phyloP scores from a whole-genome alignment of 2,888 invertebrate species.

The Drosophila bunnanda region DNA sequence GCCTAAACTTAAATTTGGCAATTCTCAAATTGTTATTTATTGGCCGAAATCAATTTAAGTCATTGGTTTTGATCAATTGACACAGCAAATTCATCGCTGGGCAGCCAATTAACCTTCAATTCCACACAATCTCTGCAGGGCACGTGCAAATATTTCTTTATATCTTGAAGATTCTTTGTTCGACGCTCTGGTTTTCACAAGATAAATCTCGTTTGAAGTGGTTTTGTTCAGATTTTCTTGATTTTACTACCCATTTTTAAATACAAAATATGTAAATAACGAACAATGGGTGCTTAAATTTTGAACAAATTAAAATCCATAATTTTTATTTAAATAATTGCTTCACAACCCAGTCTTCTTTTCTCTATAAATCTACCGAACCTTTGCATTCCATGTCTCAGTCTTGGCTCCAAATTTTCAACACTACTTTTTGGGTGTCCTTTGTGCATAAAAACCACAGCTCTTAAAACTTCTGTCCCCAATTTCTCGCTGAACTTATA shows the following conservation, averaged over 20 bases:
- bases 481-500: background rate
- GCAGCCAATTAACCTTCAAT: conserved; percentile 60
- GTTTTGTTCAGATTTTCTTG: background rate
- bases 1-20: conserved; percentile 42
- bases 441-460: background rate
- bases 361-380: background rate
- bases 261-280: background rate
- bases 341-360: background rate
- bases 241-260: background rate
- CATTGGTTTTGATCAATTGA: conserved; percentile 34
- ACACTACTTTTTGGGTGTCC: background rate
- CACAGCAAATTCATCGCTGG: conserved; percentile 34
- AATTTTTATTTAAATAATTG: background rate
- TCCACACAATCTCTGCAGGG: conserved; percentile 30
- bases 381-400: background rate
- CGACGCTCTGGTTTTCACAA: background rate
- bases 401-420: conserved; percentile 20
- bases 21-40: conserved; percentile 28
- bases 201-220: conserved; percentile 5
- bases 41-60: conserved; percentile 31
- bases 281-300: background rate
- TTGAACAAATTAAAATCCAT: background rate
- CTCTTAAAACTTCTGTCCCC: background rate
- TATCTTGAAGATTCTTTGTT: conserved; percentile 15
- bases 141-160: conserved; percentile 35